Conservation (phyloP, 2,797 vertebrate genomes). For the Danio tinwini region DNA sequence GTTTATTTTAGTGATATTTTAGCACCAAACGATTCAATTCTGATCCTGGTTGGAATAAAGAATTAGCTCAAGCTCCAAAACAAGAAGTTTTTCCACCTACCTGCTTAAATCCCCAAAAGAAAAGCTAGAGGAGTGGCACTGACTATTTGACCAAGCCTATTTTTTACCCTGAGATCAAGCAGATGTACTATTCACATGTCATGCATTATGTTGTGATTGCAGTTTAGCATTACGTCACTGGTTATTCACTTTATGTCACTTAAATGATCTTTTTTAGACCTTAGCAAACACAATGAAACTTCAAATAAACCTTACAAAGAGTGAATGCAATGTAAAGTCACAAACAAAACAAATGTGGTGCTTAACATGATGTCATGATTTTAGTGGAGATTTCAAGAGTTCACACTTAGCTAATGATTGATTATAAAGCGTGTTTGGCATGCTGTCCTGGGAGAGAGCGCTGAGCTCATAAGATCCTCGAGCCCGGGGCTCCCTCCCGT, state of each 20-base stretch:
- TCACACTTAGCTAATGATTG: no score
- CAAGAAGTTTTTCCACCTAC: background rate
- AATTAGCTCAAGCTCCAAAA: background rate
- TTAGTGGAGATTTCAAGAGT: background rate
- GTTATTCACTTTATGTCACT: slow-evolving; percentile 39
- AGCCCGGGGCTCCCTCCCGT: no score
- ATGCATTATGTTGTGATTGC: slow-evolving; percentile 13
- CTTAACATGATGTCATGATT: background rate
- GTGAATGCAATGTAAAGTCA: background rate
- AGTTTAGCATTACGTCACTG: slow-evolving; percentile 22
- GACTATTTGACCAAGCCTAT: slow-evolving; percentile 3
- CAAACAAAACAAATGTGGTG: slow-evolving; percentile 27
- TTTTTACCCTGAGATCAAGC: slow-evolving; percentile 3
- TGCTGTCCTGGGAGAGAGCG: no score
- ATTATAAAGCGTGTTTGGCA: no score
- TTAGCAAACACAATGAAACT: slow-evolving; percentile 36
- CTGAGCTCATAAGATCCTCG: no score
- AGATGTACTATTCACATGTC: slow-evolving; percentile 37
- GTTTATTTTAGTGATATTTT: no score
- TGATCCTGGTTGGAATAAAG: no score
- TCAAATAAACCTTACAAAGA: slow-evolving; percentile 25
- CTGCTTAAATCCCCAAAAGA: background rate
- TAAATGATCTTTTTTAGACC: slow-evolving; percentile 45
- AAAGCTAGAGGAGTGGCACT: background rate
- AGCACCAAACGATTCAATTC: no score